Base-by-base conservation (phyloP, 2,888 invertebrate genomes). In the Drosophila algonquin region DNA sequence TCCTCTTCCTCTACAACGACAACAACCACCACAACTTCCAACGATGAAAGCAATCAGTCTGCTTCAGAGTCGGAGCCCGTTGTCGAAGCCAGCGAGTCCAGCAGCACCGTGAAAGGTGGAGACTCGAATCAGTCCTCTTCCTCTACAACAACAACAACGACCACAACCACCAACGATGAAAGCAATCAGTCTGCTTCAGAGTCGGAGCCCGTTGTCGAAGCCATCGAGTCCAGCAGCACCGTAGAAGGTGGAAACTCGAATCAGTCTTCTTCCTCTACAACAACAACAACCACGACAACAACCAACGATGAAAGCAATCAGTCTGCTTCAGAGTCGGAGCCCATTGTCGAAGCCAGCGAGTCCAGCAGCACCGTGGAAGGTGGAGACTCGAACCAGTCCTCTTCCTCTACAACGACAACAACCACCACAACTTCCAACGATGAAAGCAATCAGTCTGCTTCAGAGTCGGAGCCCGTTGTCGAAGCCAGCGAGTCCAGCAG, bases 131-230 rank as follows among this genome's bases (percentile, higher is more conserved):
- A 70, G 8, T 55, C 69, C 12, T 52, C 64, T 24, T 69, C 68
- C 0, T 55, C 67, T 3, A 60, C 59, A 24, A 60, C 65, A 3
- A 68, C 62, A 9, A 68, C 62, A 12, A 68, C 62, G 10, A 62
- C 62, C 10, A 64, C 64, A 14, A 57, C 57, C 1, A 54, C 61
- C 12, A 32, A 14, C 8, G 51, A 46, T 6, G 27, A 18, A 18
- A 27, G 14, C 51, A 30, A 30, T 8, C 8, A 30, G 51, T 40
- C 30, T 30, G 30, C 30, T 30, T 8, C 30, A 14, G 40, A 6
- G 14, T 14, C 40, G 1, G 7, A 14, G 0, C 14, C 40, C 40
- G 5, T 35, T 35, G 12, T 4, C 12, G 35, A 14, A 1, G 35
- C 35, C 12, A 35, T 12, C 12, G 5, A 35, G 12, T 35, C 35